These are phyloP conservation scores for Columba guinea DNA, from an alignment of 2,797 vertebrate species.

Conservation along the genomic window DNA sequence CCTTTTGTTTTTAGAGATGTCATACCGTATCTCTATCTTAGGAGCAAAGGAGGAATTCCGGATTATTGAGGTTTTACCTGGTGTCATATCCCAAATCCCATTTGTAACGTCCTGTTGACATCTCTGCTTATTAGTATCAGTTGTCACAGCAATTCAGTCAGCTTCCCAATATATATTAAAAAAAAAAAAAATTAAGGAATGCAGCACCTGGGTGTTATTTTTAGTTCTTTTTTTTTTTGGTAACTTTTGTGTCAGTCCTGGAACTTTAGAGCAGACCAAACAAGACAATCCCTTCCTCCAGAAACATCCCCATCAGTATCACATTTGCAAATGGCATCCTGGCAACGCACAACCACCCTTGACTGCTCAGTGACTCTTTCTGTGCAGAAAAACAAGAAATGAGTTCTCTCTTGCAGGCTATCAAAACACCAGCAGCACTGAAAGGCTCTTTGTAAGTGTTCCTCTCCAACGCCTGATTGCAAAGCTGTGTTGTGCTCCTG, in stretches of 20 bases:
- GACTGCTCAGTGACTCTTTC: neutral
- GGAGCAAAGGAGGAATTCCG: neutral
- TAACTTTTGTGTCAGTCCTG: neutral
- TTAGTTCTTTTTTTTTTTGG: neutral
- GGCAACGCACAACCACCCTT: neutral
- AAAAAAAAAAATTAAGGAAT: neutral
- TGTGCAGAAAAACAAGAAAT: neutral
- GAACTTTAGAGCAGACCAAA: neutral
- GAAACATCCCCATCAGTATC: neutral
- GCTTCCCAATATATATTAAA: neutral
- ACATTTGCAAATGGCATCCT: neutral
- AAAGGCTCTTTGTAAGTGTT: neutral
- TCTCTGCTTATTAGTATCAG: neutral
- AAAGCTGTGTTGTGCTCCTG: constrained; percentile 6
- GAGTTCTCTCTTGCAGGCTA: neutral
- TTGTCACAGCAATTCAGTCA: neutral
- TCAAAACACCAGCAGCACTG: neutral
- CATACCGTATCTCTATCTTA: neutral
- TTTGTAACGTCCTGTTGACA: neutral
- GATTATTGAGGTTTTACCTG: neutral
- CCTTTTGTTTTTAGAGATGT: neutral
- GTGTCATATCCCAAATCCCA: neutral
- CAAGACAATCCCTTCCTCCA: neutral
- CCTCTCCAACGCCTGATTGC: neutral
- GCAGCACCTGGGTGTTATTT: neutral